Conservation (phyloP, 2,888 invertebrate genomes). For the Acanthacorydalis orientalis region DNA sequence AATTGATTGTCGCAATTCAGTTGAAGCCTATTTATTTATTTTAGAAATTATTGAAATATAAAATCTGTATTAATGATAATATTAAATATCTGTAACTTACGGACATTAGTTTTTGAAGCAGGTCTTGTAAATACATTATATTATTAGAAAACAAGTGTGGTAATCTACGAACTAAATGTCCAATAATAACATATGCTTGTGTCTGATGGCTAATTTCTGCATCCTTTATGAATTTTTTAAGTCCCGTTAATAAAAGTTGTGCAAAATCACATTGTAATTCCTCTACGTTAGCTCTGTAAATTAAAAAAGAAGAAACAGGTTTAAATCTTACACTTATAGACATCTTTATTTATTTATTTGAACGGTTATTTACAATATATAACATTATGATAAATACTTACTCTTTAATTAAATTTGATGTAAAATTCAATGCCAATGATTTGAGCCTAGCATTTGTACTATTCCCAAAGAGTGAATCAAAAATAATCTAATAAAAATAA, state of each 20-base stretch:
- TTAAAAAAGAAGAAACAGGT: constrained; percentile 3
- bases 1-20: constrained; percentile 44
- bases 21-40: constrained; percentile 18
- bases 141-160: constrained; percentile 50
- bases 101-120: constrained; percentile 30
- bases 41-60: background rate
- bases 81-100: constrained; percentile 18
- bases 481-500: constrained; percentile 44
- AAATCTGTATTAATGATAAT: background rate
- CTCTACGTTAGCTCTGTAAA: constrained; percentile 37
- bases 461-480: constrained; percentile 71
- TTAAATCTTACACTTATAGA: too few relatives aligned
- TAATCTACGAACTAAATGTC: constrained; percentile 43
- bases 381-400: constrained; percentile 26
- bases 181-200: constrained; percentile 60
- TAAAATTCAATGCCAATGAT: constrained; percentile 63
- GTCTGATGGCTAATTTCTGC: constrained; percentile 43
- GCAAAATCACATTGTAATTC: constrained; percentile 24
- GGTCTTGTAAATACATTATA: constrained; percentile 35
- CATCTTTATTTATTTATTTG: too few relatives aligned
- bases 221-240: constrained; percentile 52
- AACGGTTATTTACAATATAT: constrained; percentile 4
- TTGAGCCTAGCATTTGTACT: constrained; percentile 73
- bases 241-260: constrained; percentile 40
- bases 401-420: constrained; percentile 65